These are phyloP conservation scores for Setophaga coronata DNA, from an alignment of 2,113 vertebrate species.

Conservation along the genomic window DNA sequence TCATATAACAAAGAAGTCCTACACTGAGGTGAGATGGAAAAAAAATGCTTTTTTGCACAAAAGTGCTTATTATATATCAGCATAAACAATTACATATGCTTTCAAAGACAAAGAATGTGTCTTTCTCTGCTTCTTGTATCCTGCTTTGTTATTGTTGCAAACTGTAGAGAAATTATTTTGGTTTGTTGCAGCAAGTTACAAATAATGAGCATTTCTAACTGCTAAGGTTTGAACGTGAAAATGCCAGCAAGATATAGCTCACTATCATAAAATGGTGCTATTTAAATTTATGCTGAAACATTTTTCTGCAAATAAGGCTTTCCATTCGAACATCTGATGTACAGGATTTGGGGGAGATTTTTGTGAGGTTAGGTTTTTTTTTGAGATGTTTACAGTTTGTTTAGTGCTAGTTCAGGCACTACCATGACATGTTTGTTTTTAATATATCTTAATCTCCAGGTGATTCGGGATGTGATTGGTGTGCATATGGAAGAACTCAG, in stretches of 20 bases:
- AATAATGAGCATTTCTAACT: background rate
- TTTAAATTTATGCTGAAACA: background rate
- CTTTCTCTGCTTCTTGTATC: background rate
- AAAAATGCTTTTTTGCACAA: background rate
- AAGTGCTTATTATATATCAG: background rate
- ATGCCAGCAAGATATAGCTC: background rate
- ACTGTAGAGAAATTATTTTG: background rate
- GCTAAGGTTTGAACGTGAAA: background rate
- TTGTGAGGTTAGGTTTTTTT: background rate
- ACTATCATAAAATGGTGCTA: background rate
- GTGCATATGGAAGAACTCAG: conserved; percentile 93
- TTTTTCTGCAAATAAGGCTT: background rate
- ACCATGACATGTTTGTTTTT: background rate
- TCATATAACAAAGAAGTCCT: conserved; percentile 98
- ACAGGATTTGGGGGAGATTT: background rate
- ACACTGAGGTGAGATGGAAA: conserved; percentile 86
- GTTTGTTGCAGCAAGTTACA: background rate
- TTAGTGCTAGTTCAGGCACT: background rate
- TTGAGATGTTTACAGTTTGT: background rate
- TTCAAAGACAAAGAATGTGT: background rate
- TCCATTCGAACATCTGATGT: background rate
- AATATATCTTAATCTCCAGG: conserved; percentile 63
- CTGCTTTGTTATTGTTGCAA: background rate
- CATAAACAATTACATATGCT: background rate
- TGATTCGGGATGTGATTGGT: conserved; percentile 92